Percentiles rank a stretch among this genome's conserved stretches.
These are phyloP conservation scores for Hepsetus odoe DNA, from an alignment of 2,113 vertebrate species.

Conservation along the genomic window DNA sequence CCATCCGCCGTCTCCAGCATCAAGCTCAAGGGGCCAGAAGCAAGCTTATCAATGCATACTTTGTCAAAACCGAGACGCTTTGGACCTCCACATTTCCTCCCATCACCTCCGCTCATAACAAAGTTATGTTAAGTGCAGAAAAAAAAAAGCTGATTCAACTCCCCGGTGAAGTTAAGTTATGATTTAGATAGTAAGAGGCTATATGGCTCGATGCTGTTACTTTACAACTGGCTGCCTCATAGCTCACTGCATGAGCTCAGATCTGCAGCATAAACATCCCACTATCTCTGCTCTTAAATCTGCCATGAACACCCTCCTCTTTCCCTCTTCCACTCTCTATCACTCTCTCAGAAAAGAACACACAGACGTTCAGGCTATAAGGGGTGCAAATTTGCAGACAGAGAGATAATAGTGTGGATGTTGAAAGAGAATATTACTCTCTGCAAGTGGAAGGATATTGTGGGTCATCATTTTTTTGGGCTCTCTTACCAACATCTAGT, in stretches of 20 bases:
- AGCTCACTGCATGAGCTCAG: conserved; percentile 1
- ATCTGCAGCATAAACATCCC: neutral
- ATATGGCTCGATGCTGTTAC: neutral
- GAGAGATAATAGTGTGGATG: neutral
- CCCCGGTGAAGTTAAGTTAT: conserved; percentile 5
- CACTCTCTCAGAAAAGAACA: neutral
- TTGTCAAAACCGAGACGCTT: neutral
- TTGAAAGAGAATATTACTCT: neutral
- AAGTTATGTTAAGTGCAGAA: conserved; percentile 25
- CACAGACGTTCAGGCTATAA: neutral
- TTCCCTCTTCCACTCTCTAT: neutral
- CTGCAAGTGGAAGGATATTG: neutral
- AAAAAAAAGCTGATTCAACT: conserved; percentile 7
- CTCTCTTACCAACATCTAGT: neutral
- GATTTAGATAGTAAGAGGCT: conserved; percentile 8
- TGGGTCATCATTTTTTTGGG: too few relatives aligned
- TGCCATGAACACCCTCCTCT: neutral
- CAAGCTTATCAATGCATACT: conserved; percentile 8
- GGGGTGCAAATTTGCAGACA: neutral
- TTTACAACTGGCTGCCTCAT: neutral
- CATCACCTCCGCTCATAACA: conserved; percentile 6
- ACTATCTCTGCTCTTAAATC: conserved; percentile 16
- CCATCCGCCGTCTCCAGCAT: neutral
- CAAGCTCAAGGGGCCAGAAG: neutral
- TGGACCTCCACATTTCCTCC: conserved; percentile 3